Evolutionary conservation across 2,888 invertebrate genomes (phyloP).

Genomic region (Dilophus febrilis): DNA sequence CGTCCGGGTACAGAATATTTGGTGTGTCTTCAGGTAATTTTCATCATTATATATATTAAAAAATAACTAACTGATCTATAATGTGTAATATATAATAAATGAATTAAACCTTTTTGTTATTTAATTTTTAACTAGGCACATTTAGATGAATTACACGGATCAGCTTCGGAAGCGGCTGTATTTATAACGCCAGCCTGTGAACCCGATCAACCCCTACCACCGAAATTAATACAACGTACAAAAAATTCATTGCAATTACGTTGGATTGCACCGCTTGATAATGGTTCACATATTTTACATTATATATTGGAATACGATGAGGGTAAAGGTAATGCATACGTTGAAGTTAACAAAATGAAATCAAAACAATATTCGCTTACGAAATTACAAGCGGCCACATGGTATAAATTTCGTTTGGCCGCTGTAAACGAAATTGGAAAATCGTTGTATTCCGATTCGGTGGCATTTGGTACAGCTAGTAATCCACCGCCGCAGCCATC

Average conservation of each 20-base stretch:
- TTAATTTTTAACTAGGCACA: slow-evolving; percentile 16
- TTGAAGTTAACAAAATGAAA: slow-evolving; percentile 54
- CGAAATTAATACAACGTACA: slow-evolving; percentile 51
- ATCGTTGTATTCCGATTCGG: slow-evolving; percentile 51
- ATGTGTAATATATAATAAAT: not conserved
- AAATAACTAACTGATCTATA: too few relatives aligned
- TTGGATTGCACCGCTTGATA: slow-evolving; percentile 57
- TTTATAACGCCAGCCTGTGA: slow-evolving; percentile 70
- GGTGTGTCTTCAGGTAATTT: slow-evolving; percentile 58
- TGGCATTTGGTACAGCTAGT: slow-evolving; percentile 56
- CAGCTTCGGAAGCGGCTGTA: slow-evolving; percentile 57
- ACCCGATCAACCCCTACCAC: slow-evolving; percentile 59
- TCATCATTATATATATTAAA: too few relatives aligned
- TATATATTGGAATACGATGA: slow-evolving; percentile 66
- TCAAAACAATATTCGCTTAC: slow-evolving; percentile 58
- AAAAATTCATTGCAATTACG: slow-evolving; percentile 53
- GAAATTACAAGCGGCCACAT: slow-evolving; percentile 60
- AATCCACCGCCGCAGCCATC: slow-evolving; percentile 62
- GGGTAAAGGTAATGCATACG: slow-evolving; percentile 48
- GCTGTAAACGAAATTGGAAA: slow-evolving; percentile 69
- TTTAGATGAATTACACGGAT: slow-evolving; percentile 55
- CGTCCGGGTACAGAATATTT: slow-evolving; percentile 78
- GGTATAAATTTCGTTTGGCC: slow-evolving; percentile 66
- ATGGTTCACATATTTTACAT: slow-evolving; percentile 59
- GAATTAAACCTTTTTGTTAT: not conserved